Base-by-base conservation (phyloP, 2,113 vertebrate genomes). In the Epinephelus moara region DNA sequence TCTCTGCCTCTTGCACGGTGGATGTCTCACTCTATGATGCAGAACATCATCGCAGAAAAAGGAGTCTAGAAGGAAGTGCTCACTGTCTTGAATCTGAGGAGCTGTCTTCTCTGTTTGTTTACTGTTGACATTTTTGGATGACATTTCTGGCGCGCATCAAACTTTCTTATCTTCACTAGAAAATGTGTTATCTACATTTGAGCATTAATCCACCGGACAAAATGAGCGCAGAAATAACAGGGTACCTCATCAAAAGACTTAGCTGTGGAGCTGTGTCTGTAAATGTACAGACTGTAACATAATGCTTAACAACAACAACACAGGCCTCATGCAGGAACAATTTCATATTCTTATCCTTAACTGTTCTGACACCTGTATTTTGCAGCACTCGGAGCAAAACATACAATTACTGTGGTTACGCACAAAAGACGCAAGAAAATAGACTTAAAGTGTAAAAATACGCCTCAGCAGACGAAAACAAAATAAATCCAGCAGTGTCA, bases 81-180 rank as follows among this genome's bases (percentile, higher is more conserved):
- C 42, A 47, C 50, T 66, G 69, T 13, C 45, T 53, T 4, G 23
- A 15, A 19, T n/a, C 47, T 33, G 55, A 47, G 55, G n/a, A 61
- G 21, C 27, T 5, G 50, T 66, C 60, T 12, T 7, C 14, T 33
- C 25, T 14, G 10, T 25, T 47, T 18, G 50, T 70, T 69, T 47
- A 62, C 73, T 25, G 60, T 9, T 77, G 81, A 83, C 21, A 75
- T 47, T 62, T 59, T 11, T 55, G 23, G 47, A 49, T 62, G 66
- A 60, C 17, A 27, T 17, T 71, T 50, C 11, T 3, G 18, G 19
- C 30, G 45, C 11, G 45, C 15, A 70, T 56, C 49, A 70, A 75
- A 75, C 9, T 25, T 68, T 49, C 27, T 57, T 53, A n/a, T 77
- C 42, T 57, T 15, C 25, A 12, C 23, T 15, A 23, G 25, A 68